phyloP scores from a whole-genome alignment of 2,797 vertebrate genomes.

The Eutrigla gurnardus region DNA sequence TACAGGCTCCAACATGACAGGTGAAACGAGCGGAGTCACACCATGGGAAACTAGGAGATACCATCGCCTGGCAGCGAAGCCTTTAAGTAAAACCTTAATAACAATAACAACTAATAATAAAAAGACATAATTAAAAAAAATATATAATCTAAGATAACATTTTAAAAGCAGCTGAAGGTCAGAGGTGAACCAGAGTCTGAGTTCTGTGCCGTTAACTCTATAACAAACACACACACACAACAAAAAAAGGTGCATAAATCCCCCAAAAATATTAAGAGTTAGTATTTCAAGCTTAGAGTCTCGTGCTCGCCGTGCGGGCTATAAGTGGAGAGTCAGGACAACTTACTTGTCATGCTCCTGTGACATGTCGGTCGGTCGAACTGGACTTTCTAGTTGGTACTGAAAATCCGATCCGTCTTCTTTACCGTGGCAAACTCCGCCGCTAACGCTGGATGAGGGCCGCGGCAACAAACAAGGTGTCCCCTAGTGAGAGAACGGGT shows the following conservation, averaged over 20 bases:
- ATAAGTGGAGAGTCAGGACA: constrained; percentile 74
- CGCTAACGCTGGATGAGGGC: constrained; percentile 83
- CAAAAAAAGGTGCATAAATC: constrained; percentile 13
- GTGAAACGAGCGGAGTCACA: constrained; percentile 67
- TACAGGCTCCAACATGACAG: constrained; percentile 85
- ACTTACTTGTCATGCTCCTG: constrained; percentile 99
- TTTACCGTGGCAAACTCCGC: constrained; percentile 78
- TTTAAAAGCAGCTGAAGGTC: constrained; percentile 29
- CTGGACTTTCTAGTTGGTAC: constrained; percentile 98
- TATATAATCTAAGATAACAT: background rate
- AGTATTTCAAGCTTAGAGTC: constrained; percentile 39
- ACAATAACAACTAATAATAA: background rate
- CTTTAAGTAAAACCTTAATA: constrained; percentile 17
- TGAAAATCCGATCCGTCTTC: constrained; percentile 93
- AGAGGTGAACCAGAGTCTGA: constrained; percentile 7
- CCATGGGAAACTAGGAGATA: constrained; percentile 64
- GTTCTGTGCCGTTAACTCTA: background rate
- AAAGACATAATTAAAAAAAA: background rate
- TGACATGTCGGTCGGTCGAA: constrained; percentile 97
- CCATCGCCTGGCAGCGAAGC: constrained; percentile 21
- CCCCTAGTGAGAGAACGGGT: constrained; percentile 89
- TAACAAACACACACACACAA: no score
- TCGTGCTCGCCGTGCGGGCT: constrained; percentile 56
- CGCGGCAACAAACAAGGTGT: constrained; percentile 79
- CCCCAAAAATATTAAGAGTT: constrained; percentile 9